Evolutionary conservation across 1,140 invertebrate genomes (phyloP).

Genomic region (Mamestra configurata): DNA sequence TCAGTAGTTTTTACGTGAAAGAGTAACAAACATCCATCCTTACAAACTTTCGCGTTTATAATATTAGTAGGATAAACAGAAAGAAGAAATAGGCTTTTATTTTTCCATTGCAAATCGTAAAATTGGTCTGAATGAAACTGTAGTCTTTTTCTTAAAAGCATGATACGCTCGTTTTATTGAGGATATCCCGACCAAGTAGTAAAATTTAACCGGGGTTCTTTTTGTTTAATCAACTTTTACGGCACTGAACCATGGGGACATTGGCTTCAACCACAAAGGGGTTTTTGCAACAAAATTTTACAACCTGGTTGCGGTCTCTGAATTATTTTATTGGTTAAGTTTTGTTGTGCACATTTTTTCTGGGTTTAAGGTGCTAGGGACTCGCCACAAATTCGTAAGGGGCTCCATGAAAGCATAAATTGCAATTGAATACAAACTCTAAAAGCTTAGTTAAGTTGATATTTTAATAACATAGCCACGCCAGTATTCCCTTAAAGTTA

Average conservation of each 20-base stretch:
- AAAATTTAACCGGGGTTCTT: conserved; percentile 31
- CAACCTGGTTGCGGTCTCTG: conserved; percentile 35
- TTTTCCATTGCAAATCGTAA: conserved; percentile 23
- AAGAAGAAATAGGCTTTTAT: not conserved
- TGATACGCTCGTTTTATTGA: conserved; percentile 25
- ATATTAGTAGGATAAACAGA: no score
- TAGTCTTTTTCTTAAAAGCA: conserved; percentile 15
- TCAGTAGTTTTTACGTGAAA: no score
- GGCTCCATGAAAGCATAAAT: not conserved
- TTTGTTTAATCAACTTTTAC: conserved; percentile 36
- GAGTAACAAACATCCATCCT: no score
- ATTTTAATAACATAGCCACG: no score
- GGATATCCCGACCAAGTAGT: conserved; percentile 34
- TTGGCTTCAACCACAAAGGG: conserved; percentile 34
- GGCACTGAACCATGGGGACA: conserved; percentile 26
- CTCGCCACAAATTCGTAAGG: not conserved
- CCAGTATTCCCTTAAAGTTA: no score
- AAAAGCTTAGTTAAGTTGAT: no score
- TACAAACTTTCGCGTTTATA: no score
- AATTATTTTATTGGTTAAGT: conserved; percentile 34
- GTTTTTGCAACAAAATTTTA: conserved; percentile 39
- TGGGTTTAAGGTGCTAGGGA: not conserved
- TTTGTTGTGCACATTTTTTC: conserved; percentile 32
- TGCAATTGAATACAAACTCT: no score
- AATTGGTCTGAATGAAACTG: not conserved